phyloP scores from a whole-genome alignment of 2,113 vertebrate genomes.

The Promerops cafer region DNA sequence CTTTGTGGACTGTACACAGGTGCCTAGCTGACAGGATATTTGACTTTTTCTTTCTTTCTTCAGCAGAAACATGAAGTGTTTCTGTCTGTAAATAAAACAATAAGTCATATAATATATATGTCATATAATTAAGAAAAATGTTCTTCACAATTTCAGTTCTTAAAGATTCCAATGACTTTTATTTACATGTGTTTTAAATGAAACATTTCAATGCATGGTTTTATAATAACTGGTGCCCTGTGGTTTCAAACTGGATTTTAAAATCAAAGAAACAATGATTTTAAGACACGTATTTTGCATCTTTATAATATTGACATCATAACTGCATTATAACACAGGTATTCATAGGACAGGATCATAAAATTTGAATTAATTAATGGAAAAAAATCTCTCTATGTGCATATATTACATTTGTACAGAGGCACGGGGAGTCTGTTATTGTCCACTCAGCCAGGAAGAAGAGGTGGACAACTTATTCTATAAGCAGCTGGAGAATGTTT shows the following conservation, averaged over 20 bases:
- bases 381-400: not conserved
- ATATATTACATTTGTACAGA: not conserved
- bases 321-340: not conserved
- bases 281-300: not conserved
- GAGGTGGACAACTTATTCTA: not conserved
- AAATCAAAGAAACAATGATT: not conserved
- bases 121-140: not conserved
- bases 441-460: not conserved
- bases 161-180: not conserved
- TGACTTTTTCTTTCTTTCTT: not conserved
- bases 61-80: not conserved
- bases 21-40: not conserved
- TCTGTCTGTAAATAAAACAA: not conserved
- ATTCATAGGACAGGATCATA: not conserved
- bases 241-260: slow-evolving; percentile 20
- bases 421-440: not conserved
- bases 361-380: not conserved
- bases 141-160: not conserved
- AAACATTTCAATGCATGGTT: not conserved
- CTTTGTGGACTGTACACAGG: not conserved
- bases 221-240: not conserved
- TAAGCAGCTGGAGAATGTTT: not conserved
- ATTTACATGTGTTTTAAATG: not conserved
- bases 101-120: not conserved
- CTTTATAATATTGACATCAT: not conserved